These are phyloP conservation scores for Drosophila macrospina DNA, from an alignment of 2,888 invertebrate species.

Conservation along the genomic window DNA sequence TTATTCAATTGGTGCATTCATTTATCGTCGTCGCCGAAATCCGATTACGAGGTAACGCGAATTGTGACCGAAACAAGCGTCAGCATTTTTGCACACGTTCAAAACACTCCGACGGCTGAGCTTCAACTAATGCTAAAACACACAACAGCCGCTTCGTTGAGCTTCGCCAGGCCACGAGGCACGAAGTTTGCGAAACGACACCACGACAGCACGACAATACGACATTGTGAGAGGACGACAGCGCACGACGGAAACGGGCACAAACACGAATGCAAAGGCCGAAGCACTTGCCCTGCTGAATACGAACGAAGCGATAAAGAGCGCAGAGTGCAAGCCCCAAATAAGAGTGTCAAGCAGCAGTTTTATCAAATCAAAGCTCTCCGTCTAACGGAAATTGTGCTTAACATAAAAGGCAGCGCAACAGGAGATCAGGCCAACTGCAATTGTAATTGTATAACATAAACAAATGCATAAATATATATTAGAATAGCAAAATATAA, in stretches of 20 bases:
- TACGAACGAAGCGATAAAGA: conserved; percentile 13
- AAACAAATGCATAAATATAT: no score
- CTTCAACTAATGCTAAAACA: conserved; percentile 82
- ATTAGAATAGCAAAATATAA: no score
- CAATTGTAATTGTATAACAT: no score
- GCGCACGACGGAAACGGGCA: conserved; percentile 20
- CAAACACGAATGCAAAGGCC: conserved; percentile 24
- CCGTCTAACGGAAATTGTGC: conserved; percentile 1
- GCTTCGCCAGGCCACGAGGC: conserved; percentile 24
- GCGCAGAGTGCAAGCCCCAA: neutral
- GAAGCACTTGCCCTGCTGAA: conserved; percentile 39
- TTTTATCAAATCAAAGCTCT: conserved; percentile 9
- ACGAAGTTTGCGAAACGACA: conserved; percentile 22
- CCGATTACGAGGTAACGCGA: conserved; percentile 48
- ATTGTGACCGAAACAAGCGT: conserved; percentile 60
- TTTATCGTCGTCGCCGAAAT: conserved; percentile 32
- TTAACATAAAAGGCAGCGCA: neutral
- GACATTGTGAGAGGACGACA: conserved; percentile 26
- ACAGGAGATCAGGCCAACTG: conserved; percentile 18
- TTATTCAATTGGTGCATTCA: neutral
- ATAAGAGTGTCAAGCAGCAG: neutral
- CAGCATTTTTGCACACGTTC: conserved; percentile 74
- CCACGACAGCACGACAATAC: conserved; percentile 2
- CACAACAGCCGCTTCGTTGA: conserved; percentile 45
- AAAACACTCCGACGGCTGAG: conserved; percentile 84